Percentiles rank a stretch among this genome's conserved stretches.
phyloP scores from a whole-genome alignment of 2,888 invertebrate species.

The Herminia tarsipennalis region DNA sequence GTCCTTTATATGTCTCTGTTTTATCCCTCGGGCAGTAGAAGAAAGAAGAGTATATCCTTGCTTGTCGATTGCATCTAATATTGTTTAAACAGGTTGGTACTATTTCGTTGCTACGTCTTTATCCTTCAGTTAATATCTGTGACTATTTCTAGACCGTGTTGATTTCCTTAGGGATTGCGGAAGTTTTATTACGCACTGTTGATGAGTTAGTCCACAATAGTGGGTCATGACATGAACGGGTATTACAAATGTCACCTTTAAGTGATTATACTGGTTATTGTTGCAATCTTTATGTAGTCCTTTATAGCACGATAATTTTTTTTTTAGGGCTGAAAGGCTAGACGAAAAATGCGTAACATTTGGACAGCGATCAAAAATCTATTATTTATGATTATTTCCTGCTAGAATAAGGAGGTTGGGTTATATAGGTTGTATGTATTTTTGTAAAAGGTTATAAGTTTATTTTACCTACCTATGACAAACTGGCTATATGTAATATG shows the following conservation, averaged over 20 bases:
- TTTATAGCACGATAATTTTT: too few species aligned
- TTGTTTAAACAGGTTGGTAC: conserved; percentile 23
- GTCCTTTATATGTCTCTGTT: too few species aligned
- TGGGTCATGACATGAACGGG: conserved; percentile 28
- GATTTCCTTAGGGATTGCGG: conserved; percentile 48
- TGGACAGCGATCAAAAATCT: too few species aligned
- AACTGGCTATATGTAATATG: too few species aligned
- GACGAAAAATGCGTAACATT: too few species aligned
- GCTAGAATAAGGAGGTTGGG: too few species aligned
- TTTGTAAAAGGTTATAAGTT: too few species aligned
- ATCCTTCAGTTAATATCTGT: conserved; percentile 40
- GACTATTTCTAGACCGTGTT: conserved; percentile 36
- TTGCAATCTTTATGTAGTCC: too few species aligned
- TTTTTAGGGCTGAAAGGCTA: too few species aligned
- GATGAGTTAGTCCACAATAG: conserved; percentile 28
- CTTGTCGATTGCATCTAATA: conserved; percentile 18
- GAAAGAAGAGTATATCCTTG: neutral
- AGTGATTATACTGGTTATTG: conserved; percentile 7
- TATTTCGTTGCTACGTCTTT: conserved; percentile 13
- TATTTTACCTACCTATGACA: too few species aligned
- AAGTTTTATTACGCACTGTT: conserved; percentile 39
- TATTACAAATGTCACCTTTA: conserved; percentile 9
- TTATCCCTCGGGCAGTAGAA: neutral
- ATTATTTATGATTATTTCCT: too few species aligned
- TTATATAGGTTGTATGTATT: too few species aligned